phyloP scores from a whole-genome alignment of 2,888 invertebrate species.

The Protodeltote pygarga region DNA sequence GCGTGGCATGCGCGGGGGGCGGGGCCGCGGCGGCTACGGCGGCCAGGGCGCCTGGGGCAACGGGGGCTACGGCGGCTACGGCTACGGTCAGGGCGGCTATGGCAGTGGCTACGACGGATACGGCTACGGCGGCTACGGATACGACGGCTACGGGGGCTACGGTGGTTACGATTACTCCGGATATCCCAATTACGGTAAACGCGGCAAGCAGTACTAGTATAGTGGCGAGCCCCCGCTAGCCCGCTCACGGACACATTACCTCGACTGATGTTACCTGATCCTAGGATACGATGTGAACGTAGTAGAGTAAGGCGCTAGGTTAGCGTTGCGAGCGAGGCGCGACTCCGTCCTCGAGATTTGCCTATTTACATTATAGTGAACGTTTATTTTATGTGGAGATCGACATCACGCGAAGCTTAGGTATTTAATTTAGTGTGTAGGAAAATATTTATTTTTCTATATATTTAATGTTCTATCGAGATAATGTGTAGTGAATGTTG shows the following conservation, averaged over 20 bases:
- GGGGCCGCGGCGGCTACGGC: constrained; percentile 90
- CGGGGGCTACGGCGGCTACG: constrained; percentile 89
- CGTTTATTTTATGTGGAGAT: constrained; percentile 77
- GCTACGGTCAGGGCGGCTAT: constrained; percentile 91
- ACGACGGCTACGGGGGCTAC: constrained; percentile 92
- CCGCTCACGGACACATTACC: constrained; percentile 86
- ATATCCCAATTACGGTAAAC: constrained; percentile 94
- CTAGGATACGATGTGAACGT: constrained; percentile 77
- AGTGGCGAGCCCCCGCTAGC: constrained; percentile 70
- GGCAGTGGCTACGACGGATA: constrained; percentile 92
- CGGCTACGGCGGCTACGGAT: constrained; percentile 91
- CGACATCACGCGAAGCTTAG: constrained; percentile 85
- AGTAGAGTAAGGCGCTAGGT: constrained; percentile 80
- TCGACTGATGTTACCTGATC: constrained; percentile 87
- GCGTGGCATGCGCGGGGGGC: constrained; percentile 90
- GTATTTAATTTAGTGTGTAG: constrained; percentile 85
- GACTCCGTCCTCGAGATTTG: constrained; percentile 82
- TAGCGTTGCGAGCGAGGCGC: constrained; percentile 77
- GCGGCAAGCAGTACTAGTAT: constrained; percentile 85
- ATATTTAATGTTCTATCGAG: constrained; percentile 85
- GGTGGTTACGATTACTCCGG: constrained; percentile 93
- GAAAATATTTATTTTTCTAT: constrained; percentile 87
- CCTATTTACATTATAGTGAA: constrained; percentile 78
- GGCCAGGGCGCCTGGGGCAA: constrained; percentile 89
- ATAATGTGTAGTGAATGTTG: constrained; percentile 86